Evolutionary conservation across 2,797 vertebrate species (phyloP), one percentile per base, ranked within the genome.

Genomic region (Numenius phaeopus): DNA sequence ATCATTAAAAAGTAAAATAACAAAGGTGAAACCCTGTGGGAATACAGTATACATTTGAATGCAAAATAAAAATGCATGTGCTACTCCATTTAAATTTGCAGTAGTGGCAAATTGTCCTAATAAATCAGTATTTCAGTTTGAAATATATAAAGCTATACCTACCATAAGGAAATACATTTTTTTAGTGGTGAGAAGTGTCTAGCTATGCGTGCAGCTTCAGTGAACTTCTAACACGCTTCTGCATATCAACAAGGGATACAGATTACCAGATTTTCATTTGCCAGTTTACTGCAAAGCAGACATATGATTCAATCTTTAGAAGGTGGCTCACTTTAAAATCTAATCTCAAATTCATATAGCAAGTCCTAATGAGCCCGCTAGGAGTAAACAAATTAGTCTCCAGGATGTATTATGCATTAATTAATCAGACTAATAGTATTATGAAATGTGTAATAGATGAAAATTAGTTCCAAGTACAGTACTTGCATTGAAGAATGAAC

Each of bases 361-460:
- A 96, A 97, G 89, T 83, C 95, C 96, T 98, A 98, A 98, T 98
- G 98, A 98, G 97, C 97, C 98, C 66, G 89, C 94, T 90, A 98
- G 97, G 97, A 98, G 97, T 98, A 98, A 98, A 98, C 98, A 98
- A 98, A 98, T 98, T 98, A 98, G 97, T 98, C 96, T 98, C 96
- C 79, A 95, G 96, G 96, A 98, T 96, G 83, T 97, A 98, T 98
- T 98, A 97, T 97, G 96, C 97, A 98, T 98, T 98, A 98, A 98
- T 98, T 98, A 98, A 98, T 98, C 98, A 98, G 96, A 98, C 97
- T 98, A 98, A 98, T 98, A 98, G 97, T 96, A 98, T 96, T 98
- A 97, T 98, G 97, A 98, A 98, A 98, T 97, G 96, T 97, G 96
- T 95, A 97, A 97, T 97, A 98, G 97, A 98, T 97, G 98, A 98